A percentile compares a stretch with the other conserved stretches of the same genome.
phyloP scores from a whole-genome alignment of 1,140 invertebrate species.

The Campoletis sonorensis region DNA sequence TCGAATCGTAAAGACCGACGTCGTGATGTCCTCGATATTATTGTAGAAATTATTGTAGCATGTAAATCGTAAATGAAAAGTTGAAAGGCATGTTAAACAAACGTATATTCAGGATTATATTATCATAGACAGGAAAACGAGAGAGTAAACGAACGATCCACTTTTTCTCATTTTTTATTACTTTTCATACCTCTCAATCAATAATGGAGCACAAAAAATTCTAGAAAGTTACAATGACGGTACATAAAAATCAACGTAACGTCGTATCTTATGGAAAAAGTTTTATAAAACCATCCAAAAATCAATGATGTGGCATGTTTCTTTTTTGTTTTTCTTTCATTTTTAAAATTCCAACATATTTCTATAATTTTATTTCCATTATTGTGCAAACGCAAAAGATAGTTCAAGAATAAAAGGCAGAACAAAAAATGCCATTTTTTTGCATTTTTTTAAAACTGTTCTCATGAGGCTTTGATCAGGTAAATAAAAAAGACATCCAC shows the following conservation, averaged over 20 bases:
- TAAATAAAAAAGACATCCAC: no score
- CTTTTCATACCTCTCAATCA: not conserved
- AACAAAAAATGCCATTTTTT: no score
- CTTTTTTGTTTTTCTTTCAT: not conserved
- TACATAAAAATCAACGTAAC: no score
- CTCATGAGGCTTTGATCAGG: no score
- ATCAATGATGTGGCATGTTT: no score
- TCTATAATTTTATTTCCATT: no score
- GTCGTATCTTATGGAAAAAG: no score
- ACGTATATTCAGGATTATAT: slow-evolving; percentile 31
- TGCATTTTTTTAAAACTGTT: no score
- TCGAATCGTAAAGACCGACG: slow-evolving; percentile 26
- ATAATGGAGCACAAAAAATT: not conserved
- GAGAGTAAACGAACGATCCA: slow-evolving; percentile 39
- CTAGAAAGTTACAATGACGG: not conserved
- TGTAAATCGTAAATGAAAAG: slow-evolving; percentile 49
- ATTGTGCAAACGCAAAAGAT: no score
- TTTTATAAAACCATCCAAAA: no score
- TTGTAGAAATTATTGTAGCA: slow-evolving; percentile 51
- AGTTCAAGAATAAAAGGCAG: no score
- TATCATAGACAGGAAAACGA: slow-evolving; percentile 2
- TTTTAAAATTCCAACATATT: no score
- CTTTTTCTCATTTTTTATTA: slow-evolving; percentile 29
- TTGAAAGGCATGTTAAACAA: slow-evolving; percentile 49
- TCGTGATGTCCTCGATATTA: slow-evolving; percentile 36